Evolutionary conservation across 1,140 invertebrate genomes (phyloP), one percentile per base, ranked within the genome.

Genomic region (Drosophila sp.): DNA sequence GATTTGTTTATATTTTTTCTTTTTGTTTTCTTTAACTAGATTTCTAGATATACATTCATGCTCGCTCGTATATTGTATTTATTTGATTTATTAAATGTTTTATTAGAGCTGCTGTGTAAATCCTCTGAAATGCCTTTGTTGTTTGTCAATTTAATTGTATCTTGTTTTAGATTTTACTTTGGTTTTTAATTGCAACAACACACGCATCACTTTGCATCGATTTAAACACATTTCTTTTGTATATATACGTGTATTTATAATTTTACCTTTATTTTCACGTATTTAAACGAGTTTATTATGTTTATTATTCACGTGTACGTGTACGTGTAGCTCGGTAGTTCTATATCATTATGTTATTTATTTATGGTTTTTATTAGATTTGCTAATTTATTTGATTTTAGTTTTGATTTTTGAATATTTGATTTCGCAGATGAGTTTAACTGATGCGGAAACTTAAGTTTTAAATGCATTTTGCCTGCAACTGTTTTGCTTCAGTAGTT

Each of bases 391-490:
- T 86, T 89, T 86, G 83, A 78, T 86, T 86, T 76, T 18, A 50
- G 46, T 78, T 84, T 78, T 81, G 80, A 79, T 81, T 87, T 87
- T 62, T 56, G 61, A 57, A 14, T 71, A 36, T 54, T 69, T 56
- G 3, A 71, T 53, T 41, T 74, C 65, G 61, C 51, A 58, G 66
- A 66, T 43, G 46, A 40, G 38, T 80, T 80, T 58, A 78, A 78
- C 57, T 4, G 18, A 11, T 80, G 69, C 65, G 48, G 46, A 25
- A 62, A 87, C 80, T 76, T 25, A 66, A 76, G 0, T 13, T 4
- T 38, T n/a, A 86, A 86, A 86, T 86, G 81, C 81, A 86, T 72
- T 84, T 87, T 61, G 70, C 81, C 81, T 84, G 80, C 80, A 80
- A 73, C 72, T 67, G 76, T 57, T 43, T 6, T 51, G 34, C 65